These are phyloP conservation scores for Sinocyclocheilus anophthalmus DNA, from an alignment of 2,113 vertebrate species.

Conservation along the genomic window DNA sequence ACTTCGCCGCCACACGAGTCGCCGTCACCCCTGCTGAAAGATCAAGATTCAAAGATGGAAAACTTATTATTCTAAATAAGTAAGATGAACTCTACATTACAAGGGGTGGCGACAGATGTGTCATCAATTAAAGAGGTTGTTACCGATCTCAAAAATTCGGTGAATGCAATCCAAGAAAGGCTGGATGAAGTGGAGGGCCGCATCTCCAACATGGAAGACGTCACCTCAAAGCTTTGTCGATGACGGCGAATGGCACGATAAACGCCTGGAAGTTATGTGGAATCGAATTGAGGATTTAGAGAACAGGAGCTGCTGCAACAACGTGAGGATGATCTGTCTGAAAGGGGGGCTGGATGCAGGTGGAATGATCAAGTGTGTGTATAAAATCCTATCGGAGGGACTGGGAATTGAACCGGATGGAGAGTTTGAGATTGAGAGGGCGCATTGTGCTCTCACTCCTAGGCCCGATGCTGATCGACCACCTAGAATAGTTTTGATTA, in stretches of 20 bases:
- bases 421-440: slow-evolving; percentile 14
- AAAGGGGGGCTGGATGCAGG: slow-evolving; percentile 9
- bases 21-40: background rate
- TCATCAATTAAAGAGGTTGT: slow-evolving; percentile 9
- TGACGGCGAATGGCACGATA: background rate
- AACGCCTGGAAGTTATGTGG: background rate
- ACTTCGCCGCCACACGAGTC: background rate
- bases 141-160: background rate
- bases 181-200: background rate
- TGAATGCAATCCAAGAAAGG: slow-evolving; percentile 11
- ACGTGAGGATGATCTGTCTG: slow-evolving; percentile 21
- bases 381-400: slow-evolving; percentile 9
- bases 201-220: slow-evolving; percentile 12
- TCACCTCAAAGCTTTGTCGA: background rate
- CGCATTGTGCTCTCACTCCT: background rate
- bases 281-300: slow-evolving; percentile 4
- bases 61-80: background rate
- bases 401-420: background rate
- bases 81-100: background rate
- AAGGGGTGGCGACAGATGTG: background rate
- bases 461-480: background rate
- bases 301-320: slow-evolving; percentile 4
- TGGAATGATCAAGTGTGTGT: slow-evolving; percentile 11
- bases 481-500: background rate
- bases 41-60: background rate